These are phyloP conservation scores for Salmo trutta DNA, from an alignment of 2,797 vertebrate genomes.

Conservation along the genomic window DNA sequence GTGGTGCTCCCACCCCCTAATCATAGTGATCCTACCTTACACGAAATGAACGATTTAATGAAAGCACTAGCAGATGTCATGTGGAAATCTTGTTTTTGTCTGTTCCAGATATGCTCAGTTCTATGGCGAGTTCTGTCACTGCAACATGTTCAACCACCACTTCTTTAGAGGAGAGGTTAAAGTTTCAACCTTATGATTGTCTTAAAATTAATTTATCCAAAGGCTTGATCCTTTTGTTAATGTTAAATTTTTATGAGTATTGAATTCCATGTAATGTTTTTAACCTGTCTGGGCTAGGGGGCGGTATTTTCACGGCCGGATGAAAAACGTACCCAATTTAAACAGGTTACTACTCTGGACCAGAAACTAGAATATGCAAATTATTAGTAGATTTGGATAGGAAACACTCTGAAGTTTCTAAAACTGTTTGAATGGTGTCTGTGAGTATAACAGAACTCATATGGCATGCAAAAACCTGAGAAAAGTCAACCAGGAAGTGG, in stretches of 20 bases:
- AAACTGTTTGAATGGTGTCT: too few species aligned
- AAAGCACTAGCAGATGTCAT: neutral
- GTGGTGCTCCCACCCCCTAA: neutral
- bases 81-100: neutral
- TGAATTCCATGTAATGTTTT: neutral
- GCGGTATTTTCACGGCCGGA: too few species aligned
- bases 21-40: neutral
- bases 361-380: too few species aligned
- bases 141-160: constrained; percentile 99
- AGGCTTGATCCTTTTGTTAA: neutral
- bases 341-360: too few species aligned
- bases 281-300: neutral
- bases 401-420: too few species aligned
- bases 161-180: constrained; percentile 91
- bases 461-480: too few species aligned
- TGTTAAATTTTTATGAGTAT: neutral
- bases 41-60: neutral
- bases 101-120: constrained; percentile 89
- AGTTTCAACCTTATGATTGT: neutral
- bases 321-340: too few species aligned
- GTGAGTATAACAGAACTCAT: too few species aligned
- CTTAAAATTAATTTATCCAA: neutral
- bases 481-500: too few species aligned
- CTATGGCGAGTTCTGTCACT: constrained; percentile 92
- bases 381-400: too few species aligned